A percentile compares a stretch with the other conserved stretches of the same genome.
These are phyloP conservation scores for Lumbricus terrestris DNA, from an alignment of 2,888 invertebrate genomes.

Conservation along the genomic window DNA sequence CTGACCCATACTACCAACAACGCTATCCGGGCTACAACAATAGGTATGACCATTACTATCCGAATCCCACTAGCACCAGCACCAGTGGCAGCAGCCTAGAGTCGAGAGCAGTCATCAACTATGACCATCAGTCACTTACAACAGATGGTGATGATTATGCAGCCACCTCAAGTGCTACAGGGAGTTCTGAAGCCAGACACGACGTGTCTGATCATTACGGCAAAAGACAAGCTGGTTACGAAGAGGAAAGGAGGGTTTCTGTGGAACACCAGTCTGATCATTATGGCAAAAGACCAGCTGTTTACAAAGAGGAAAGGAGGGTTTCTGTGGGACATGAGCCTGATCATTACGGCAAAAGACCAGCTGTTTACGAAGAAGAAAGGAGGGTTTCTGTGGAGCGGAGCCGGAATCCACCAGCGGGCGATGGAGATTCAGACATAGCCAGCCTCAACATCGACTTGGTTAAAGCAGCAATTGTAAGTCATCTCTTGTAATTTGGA, in stretches of 20 bases:
- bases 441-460: neutral
- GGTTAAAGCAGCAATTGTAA: neutral
- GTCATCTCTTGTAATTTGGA: neutral
- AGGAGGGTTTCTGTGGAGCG: neutral
- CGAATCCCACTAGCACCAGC: neutral
- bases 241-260: neutral
- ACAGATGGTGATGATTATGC: neutral
- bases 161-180: neutral
- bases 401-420: neutral
- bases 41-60: neutral
- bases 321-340: neutral
- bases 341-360: neutral
- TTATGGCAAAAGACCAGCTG: neutral
- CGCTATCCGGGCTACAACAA: neutral
- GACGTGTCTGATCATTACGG: neutral
- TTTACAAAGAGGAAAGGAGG: neutral
- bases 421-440: neutral
- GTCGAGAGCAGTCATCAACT: neutral
- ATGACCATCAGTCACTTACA: slow-evolving; percentile 3
- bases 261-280: neutral
- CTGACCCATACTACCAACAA: slow-evolving; percentile 5
- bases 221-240: neutral
- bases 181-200: neutral
- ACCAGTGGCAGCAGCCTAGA: neutral
- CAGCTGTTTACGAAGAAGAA: neutral